phyloP scores from a whole-genome alignment of 2,888 invertebrate genomes.

The Linnaemya tessellans region DNA sequence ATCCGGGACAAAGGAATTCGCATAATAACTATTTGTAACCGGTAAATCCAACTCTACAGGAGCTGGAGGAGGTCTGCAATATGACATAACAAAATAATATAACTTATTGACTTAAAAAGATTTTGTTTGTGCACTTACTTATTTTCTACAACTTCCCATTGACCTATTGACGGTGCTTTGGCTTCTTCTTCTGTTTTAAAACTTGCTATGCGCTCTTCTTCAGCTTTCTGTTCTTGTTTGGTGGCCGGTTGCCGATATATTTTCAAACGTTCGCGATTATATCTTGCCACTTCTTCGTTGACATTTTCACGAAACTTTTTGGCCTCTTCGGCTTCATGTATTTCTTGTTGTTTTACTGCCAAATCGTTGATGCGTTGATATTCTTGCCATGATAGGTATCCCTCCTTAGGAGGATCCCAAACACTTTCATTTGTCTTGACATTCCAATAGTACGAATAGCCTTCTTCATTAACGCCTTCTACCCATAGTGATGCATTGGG shows the following conservation, averaged over 20 bases:
- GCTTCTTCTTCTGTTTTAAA: slow-evolving; percentile 84
- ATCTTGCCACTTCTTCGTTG: slow-evolving; percentile 83
- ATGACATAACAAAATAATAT: neutral
- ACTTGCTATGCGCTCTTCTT: slow-evolving; percentile 82
- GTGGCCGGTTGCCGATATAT: slow-evolving; percentile 78
- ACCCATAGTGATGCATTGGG: slow-evolving; percentile 87
- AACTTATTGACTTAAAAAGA: neutral
- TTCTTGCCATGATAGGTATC: slow-evolving; percentile 87
- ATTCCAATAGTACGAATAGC: slow-evolving; percentile 94
- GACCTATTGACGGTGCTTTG: slow-evolving; percentile 88
- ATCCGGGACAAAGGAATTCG: slow-evolving; percentile 77
- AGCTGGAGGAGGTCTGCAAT: slow-evolving; percentile 75
- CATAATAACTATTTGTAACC: slow-evolving; percentile 81
- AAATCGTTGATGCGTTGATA: slow-evolving; percentile 85
- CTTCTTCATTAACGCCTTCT: slow-evolving; percentile 90
- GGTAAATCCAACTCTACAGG: slow-evolving; percentile 90
- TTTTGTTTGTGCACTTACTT: slow-evolving; percentile 83
- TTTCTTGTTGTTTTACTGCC: slow-evolving; percentile 84
- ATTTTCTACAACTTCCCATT: slow-evolving; percentile 88
- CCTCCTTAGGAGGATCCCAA: slow-evolving; percentile 89
- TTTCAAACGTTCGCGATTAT: slow-evolving; percentile 82
- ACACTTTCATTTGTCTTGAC: slow-evolving; percentile 91
- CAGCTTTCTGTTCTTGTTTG: slow-evolving; percentile 78
- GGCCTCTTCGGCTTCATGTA: slow-evolving; percentile 83
- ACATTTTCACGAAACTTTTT: slow-evolving; percentile 83